Base-by-base conservation (phyloP, 2,113 vertebrate genomes). In the Dromaius novaehollandiae region DNA sequence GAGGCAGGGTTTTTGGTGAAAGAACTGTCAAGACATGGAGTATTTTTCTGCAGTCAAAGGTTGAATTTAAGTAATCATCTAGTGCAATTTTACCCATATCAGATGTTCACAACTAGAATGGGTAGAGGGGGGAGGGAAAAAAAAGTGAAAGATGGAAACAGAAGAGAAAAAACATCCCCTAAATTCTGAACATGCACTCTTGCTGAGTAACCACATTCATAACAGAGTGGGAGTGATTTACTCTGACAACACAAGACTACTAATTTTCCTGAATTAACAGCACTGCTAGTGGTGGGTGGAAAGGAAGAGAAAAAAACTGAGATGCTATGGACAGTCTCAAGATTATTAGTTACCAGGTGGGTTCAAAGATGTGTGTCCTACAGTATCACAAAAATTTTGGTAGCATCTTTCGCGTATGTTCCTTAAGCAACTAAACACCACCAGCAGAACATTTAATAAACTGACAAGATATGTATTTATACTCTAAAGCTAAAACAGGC, bases 231-330 rank as follows among this genome's bases (percentile, higher is more conserved):
- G 94, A 95, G 95, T 94, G 96, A 97, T 96, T 95, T 97, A 95
- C 89, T 96, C 95, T 96, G 96, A 97, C 94, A 96, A 90, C 92
- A 92, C 88, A 82, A 77, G 88, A 77, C 71, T 91, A 94, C 91
- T 96, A 94, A 97, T 95, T 94, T 97, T 96, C 93, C 94, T 97
- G 95, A 96, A 96, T 96, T 96, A 96, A 95, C 95, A 94, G 83
- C 86, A 92, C 32, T 46, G 81, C 42, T 53, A 53, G 50, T 60
- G 89, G 93, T 93, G 88, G 85, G 87, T 48, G 87, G 76, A 91
- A 64, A n/a, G 69, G 60, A 88, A 85, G 34, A n/a, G 13, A 63
- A 44, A 56, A 60, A 15, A 44, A 22, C 28, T 53, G 34, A 68
- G 74, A 32, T 63, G 34, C 65, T 58, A 69, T 65, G 63, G 79